A percentile compares a stretch with the other conserved stretches of the same genome.
phyloP scores from a whole-genome alignment of 1,140 invertebrate genomes.

The Ectropis grisescens region DNA sequence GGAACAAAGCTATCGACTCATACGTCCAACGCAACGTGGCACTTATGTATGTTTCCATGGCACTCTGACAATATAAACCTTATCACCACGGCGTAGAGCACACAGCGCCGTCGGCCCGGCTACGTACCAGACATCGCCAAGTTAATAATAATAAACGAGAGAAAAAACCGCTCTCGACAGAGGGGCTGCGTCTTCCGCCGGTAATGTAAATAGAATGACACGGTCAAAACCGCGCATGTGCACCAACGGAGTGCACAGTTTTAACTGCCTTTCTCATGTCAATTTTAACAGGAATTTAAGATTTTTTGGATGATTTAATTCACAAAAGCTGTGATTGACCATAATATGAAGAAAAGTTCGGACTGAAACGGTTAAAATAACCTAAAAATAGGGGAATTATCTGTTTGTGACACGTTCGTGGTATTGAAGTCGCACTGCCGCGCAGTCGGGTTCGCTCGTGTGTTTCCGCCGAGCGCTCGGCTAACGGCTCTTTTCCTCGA shows the following conservation, averaged over 20 bases:
- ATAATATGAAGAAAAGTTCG: too few species aligned
- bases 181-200: constrained; percentile 48
- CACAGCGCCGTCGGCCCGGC: too few species aligned
- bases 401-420: constrained; percentile 14
- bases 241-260: constrained; percentile 4
- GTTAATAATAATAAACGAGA: constrained; percentile 56
- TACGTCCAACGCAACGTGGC: too few species aligned
- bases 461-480: constrained; percentile 36
- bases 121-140: background rate
- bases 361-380: too few species aligned
- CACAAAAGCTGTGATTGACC: too few species aligned
- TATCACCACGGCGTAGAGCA: too few species aligned
- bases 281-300: too few species aligned
- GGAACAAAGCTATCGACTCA: too few species aligned
- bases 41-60: too few species aligned
- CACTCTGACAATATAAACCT: too few species aligned
- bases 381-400: too few species aligned
- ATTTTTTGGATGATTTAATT: too few species aligned
- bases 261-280: constrained; percentile 6
- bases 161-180: constrained; percentile 41
- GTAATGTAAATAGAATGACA: constrained; percentile 46
- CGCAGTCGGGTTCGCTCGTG: constrained; percentile 31
- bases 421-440: constrained; percentile 20
- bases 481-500: constrained; percentile 46
- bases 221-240: constrained; percentile 24